Base-by-base conservation (phyloP, 2,113 vertebrate genomes). In the Polypterus senegalus region DNA sequence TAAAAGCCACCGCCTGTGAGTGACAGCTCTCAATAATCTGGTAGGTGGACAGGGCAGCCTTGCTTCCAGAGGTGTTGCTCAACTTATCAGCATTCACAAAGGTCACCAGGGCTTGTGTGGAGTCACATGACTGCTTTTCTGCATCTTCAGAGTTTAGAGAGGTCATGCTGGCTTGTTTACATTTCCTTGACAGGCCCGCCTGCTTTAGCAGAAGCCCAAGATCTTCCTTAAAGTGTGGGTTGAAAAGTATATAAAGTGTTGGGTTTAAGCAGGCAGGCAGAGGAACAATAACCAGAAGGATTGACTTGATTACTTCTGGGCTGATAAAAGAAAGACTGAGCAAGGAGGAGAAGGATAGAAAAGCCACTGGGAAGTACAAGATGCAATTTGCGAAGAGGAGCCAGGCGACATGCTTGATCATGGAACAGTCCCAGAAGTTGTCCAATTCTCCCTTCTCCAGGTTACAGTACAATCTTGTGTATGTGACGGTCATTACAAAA, bases 101-200 rank as follows among this genome's bases (percentile, higher is more conserved):
- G 4, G 80, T 80, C 47, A 97, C 92, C 73, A 97, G 59, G 7
- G 89, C 91, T 76, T 94, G 92, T 1, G 91, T 96, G 0, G 93
- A 97, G 75, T 96, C 91, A 70, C 91, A 97, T 0, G 92, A 97
- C 69, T 89, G 89, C 60, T 97, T 97, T 74, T 97, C 93, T 0
- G 84, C 82, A 46, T 93, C 91, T 46, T 96, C 92, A 1, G 89
- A 91, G 67, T 90, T 85, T 44, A 87, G 63, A 54, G 83, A 82
- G 59, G 80, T 71, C 61, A 86, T 69, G 66, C 90, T 91, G 46
- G 74, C 3, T 48, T 81, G 80, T 71, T 75, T 80, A n/a, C 84
- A 71, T 55, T 72, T 77, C 27, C 49, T 77, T 79, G 84, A 78
- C 2, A 77, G 61, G 4, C 73, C 73, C 54, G 79, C 75, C 59